These are phyloP conservation scores for Pseudochirops corinnae DNA, from an alignment of 2,797 vertebrate species.

Conservation along the genomic window DNA sequence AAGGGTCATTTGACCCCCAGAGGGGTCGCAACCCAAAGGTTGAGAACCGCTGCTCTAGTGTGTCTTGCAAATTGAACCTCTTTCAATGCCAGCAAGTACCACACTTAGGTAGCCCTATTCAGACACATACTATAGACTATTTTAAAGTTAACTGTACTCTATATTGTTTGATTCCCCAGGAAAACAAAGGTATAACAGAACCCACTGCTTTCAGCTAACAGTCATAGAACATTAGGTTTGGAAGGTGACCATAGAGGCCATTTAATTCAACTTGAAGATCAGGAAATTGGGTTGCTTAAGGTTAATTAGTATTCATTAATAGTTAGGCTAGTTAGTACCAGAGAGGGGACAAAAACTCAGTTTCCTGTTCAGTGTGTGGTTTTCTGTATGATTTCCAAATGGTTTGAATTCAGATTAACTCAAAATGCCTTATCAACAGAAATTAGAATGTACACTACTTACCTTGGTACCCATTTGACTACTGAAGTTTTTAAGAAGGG, in stretches of 20 bases:
- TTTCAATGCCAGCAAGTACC: neutral
- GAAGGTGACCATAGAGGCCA: neutral
- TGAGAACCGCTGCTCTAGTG: neutral
- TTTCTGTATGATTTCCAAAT: constrained; percentile 32
- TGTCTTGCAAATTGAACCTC: neutral
- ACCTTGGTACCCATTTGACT: neutral
- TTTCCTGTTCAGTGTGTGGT: neutral
- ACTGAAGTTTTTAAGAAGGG: neutral
- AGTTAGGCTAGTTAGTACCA: neutral
- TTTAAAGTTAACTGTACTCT: neutral
- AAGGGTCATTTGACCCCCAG: no score
- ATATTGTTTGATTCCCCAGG: neutral
- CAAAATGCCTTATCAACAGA: neutral
- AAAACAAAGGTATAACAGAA: constrained; percentile 12
- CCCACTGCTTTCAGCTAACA: neutral
- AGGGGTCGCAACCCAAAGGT: no score
- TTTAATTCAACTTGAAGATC: constrained; percentile 25
- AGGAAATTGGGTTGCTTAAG: constrained; percentile 32
- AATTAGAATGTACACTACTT: neutral
- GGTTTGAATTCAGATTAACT: constrained; percentile 36
- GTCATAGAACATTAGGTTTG: neutral
- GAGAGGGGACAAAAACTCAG: neutral
- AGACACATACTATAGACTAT: neutral
- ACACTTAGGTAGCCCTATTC: neutral
- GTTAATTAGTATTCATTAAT: neutral